Percentiles rank a stretch among this genome's conserved stretches.
Evolutionary conservation across 2,113 vertebrate genomes (phyloP).

Genomic region (Muntiacus reevesi): DNA sequence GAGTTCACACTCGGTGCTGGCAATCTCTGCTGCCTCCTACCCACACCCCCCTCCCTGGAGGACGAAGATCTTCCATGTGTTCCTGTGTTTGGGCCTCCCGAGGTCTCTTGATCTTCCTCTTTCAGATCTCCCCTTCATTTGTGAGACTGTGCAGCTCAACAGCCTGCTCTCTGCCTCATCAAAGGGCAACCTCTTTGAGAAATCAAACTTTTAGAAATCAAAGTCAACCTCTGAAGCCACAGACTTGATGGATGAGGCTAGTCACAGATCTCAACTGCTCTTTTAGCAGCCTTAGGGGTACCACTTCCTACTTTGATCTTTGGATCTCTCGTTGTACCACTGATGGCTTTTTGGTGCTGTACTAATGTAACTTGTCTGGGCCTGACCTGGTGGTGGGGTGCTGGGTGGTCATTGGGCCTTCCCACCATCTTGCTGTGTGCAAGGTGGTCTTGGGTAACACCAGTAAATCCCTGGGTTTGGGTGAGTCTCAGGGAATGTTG

Average conservation of each 20-base stretch:
- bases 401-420: not conserved
- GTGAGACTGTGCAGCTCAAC: not conserved
- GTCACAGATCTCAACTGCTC: not conserved
- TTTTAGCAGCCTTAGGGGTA: not conserved
- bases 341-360: accelerated
- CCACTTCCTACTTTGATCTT: not conserved
- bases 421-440: not conserved
- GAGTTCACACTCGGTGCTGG: not conserved
- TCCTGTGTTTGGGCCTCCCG: not conserved
- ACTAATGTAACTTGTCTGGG: not conserved
- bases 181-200: not conserved
- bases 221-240: not conserved
- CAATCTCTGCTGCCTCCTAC: not conserved
- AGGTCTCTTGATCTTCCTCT: not conserved
- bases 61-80: not conserved
- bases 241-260: not conserved
- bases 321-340: not conserved
- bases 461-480: not conserved
- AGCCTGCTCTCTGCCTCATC: not conserved
- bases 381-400: not conserved
- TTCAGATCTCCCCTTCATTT: not conserved
- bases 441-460: not conserved
- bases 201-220: not conserved
- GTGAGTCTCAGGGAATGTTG: not conserved
- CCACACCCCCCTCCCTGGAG: accelerated